These are phyloP conservation scores for Corydoras maculifer DNA, from an alignment of 2,113 vertebrate genomes.

Conservation along the genomic window DNA sequence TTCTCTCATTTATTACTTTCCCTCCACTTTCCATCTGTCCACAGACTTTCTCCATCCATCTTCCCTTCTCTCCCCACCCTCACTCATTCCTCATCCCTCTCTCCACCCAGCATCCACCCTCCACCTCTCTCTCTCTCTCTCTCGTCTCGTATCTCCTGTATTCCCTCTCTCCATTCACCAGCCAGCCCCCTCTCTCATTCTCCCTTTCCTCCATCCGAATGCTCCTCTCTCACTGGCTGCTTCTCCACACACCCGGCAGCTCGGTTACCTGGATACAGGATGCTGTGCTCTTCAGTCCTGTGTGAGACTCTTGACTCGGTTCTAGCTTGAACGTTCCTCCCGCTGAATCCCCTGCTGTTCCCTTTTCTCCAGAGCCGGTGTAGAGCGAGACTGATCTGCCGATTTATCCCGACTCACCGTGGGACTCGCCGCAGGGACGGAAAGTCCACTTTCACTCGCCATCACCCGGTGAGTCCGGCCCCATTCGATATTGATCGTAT, in stretches of 20 bases:
- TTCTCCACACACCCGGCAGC: background rate
- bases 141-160: constrained; percentile 38
- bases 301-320: constrained; percentile 2
- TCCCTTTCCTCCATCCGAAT: constrained; percentile 34
- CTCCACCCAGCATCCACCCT: background rate
- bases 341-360: background rate
- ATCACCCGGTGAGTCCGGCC: constrained; percentile 5
- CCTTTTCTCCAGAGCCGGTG: background rate
- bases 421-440: too few relatives aligned
- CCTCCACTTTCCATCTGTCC: background rate
- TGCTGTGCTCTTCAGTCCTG: constrained; percentile 15
- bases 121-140: constrained; percentile 36
- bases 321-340: background rate
- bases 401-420: background rate
- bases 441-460: background rate
- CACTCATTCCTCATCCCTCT: background rate
- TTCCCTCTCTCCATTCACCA: too few relatives aligned
- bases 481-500: background rate
- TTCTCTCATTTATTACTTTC: too few relatives aligned
- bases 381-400: background rate
- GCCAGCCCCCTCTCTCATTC: constrained; percentile 25
- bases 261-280: constrained; percentile 37
- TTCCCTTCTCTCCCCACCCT: constrained; percentile 8
- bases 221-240: constrained; percentile 28
- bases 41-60: background rate